Evolutionary conservation across 2,888 invertebrate genomes (phyloP), one percentile per base, ranked within the genome.

Genomic region (Neoaliturus tenellus): DNA sequence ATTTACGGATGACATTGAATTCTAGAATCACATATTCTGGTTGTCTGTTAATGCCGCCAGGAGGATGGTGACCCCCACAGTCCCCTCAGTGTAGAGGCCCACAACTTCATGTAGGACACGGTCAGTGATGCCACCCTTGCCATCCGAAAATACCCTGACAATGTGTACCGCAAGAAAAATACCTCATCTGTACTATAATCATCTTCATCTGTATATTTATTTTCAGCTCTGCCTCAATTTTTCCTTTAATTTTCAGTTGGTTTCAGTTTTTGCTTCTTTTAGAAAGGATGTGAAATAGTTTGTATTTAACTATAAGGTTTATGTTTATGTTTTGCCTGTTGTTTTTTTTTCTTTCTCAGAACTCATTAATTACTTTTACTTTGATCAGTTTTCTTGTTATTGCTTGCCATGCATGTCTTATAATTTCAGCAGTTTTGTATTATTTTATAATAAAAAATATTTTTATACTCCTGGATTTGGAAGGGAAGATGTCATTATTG

Each of bases 51-150:
- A 83, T 81, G 69, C 82, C 67, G 48, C 81, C 82, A 87, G 87
- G 87, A 87, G 51, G 86, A 86, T 20, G 81, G 85, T 51, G 85
- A 85, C 69, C 83, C 85, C 35, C 82, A 75, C 62, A 85, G 85
- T 33, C 85, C 84, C 48, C 80, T 87, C 80, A 87, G 86, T 86
- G 85, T 86, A 62, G 87, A 87, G 78, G 86, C 86, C 81, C 87
- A 87, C 82, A 85, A 87, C 87, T 87, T 87, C 86, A 87, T 87
- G 86, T 87, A 86, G 84, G 83, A 55, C 55, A 62, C 35, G 78
- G 78, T 78, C 78, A 78, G 78, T 78, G 55, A 20, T 78, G 48
- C 31, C 44, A 44, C 39, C 41, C 23, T 35, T 75, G 28, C 6
- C 44, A 23, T 20, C 4, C 12, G 23, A 71, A 39, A 51, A 51